Percentiles rank a stretch among this genome's conserved stretches.
These are phyloP conservation scores for Leguminivora glycinivorella DNA, from an alignment of 1,140 invertebrate genomes.

Conservation along the genomic window DNA sequence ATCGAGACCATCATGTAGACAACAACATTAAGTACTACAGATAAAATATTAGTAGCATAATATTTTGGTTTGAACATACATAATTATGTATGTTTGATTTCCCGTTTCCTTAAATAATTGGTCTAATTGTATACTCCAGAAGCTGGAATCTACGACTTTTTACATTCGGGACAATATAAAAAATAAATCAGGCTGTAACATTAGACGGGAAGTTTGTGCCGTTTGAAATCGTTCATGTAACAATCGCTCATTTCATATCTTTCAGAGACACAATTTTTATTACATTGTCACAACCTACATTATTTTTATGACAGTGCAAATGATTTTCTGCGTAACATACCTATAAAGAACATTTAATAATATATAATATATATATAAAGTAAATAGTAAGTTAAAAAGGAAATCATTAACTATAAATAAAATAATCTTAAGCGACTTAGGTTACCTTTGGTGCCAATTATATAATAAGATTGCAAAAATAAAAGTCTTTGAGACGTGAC, in stretches of 20 bases:
- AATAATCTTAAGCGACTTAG: neutral
- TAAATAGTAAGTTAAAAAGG: neutral
- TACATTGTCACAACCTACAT: neutral
- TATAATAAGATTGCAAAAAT: neutral
- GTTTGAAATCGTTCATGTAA: neutral
- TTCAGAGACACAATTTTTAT: neutral
- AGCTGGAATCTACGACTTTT: neutral
- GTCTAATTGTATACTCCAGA: neutral
- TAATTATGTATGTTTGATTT: neutral
- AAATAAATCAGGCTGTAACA: neutral
- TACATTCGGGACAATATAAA: no score
- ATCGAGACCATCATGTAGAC: no score
- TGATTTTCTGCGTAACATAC: neutral
- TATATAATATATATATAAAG: neutral
- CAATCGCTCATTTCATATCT: neutral
- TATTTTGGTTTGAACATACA: no score
- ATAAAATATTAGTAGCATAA: no score
- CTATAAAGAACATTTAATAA: neutral
- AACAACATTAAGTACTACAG: no score
- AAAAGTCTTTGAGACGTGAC: slow-evolving; percentile 23
- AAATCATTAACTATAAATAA: neutral
- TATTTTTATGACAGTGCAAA: neutral
- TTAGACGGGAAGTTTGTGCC: neutral
- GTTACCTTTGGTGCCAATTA: neutral
- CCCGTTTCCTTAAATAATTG: neutral